Base-by-base conservation (phyloP, 2,113 vertebrate genomes). In the Thunnus thynnus region DNA sequence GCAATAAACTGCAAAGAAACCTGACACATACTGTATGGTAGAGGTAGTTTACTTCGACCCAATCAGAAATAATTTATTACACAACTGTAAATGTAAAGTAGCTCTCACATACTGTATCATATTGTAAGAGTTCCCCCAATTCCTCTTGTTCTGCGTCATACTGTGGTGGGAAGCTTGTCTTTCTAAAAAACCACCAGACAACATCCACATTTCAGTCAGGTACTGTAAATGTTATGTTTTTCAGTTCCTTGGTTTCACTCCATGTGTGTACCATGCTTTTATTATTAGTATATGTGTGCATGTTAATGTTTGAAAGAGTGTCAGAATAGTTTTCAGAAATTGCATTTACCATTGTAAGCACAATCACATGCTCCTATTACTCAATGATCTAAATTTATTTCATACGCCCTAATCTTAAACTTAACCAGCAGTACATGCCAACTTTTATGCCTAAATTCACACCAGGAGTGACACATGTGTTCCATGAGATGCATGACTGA, bases 1-100 rank as follows among this genome's bases (percentile, higher is more conserved):
- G 57, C 46, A 75, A 74, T 80, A 72, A 86, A 80, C 69, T 58
- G 48, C 62, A 63, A 27, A 47, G 20, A 61, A 62, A 69, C 9
- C 46, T 62, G 12, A 75, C 74, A 83, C 67, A 67, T 36, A 36
- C 36, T 36, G 36, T 56, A 67, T 77, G 83, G 41, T 66, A 13
- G 47, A 68, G 36, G 74, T 44, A 70, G 66, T 71, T 76, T 56
- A 56, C 74, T 54, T 74, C 44, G 16, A 52, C 17, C 4, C 6
- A 55, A 18, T 4, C 51, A 67, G 32, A 36, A 48, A 60, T 3
- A 22, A 48, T 66, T 3, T 54, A 12, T 30, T 61, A 25, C 3
- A 48, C 7, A 75, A 47, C 17, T 61, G 4, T 67, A 46, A 58
- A 12, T 41, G 48, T 44, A 12, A 75, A 52, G 61, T 14, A 13